Percentiles rank a stretch among this genome's conserved stretches.
Evolutionary conservation across 2,888 invertebrate species (phyloP).

Genomic region (Pogonocherus hispidulus): DNA sequence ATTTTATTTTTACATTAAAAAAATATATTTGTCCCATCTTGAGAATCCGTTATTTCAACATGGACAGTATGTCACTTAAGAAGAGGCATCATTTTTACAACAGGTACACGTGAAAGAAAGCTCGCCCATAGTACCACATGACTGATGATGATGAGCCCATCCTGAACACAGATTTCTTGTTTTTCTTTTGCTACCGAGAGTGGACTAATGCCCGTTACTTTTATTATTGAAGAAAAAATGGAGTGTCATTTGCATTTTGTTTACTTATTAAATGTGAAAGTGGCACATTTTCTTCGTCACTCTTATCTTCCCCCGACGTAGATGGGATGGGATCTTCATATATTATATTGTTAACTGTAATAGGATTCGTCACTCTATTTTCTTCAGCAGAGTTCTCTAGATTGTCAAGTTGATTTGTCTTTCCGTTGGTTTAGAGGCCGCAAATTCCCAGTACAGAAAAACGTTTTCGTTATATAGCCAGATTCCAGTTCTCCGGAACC

Average conservation of each 20-base stretch:
- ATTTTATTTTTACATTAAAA: too few species aligned
- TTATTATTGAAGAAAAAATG: not conserved
- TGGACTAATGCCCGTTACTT: not conserved
- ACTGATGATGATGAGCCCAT: not conserved
- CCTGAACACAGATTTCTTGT: not conserved
- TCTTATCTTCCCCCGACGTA: not conserved
- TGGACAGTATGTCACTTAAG: too few species aligned
- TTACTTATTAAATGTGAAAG: not conserved
- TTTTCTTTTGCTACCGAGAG: not conserved
- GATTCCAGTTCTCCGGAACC: constrained; percentile 26
- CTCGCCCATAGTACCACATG: not conserved
- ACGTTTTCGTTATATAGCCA: constrained; percentile 25
- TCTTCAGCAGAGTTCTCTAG: not conserved
- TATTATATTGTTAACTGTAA: not conserved
- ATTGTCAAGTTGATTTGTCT: not conserved
- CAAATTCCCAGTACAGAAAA: not conserved
- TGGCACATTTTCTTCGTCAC: not conserved
- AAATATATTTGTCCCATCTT: too few species aligned
- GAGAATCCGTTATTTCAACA: too few species aligned
- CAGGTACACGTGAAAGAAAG: not conserved
- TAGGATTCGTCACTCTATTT: not conserved
- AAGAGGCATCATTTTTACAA: not conserved
- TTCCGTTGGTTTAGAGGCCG: not conserved
- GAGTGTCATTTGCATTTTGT: not conserved
- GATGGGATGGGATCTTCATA: not conserved